Percentiles rank a stretch among this genome's conserved stretches.
These are phyloP conservation scores for Nomada lathburiana DNA, from an alignment of 2,888 invertebrate genomes.

Conservation along the genomic window DNA sequence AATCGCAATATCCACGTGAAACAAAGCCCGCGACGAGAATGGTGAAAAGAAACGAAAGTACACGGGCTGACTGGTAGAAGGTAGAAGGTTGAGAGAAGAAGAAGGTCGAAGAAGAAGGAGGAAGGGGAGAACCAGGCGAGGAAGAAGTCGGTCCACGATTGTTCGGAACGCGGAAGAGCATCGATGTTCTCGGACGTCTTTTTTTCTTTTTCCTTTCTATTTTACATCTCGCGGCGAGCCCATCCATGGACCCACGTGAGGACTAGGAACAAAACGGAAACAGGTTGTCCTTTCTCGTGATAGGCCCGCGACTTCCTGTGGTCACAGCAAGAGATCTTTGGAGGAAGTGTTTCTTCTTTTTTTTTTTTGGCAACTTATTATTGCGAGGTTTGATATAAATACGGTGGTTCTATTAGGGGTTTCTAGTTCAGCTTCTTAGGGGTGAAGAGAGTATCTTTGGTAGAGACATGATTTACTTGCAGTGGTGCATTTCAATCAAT, in stretches of 20 bases:
- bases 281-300: conserved; percentile 46
- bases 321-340: neutral
- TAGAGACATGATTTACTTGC: no score
- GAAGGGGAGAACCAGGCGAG: neutral
- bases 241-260: conserved; percentile 47
- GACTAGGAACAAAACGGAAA: conserved; percentile 46
- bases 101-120: neutral
- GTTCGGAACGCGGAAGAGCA: conserved; percentile 79
- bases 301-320: neutral
- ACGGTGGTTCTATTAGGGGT: no score
- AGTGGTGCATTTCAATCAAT: no score
- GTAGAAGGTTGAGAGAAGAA: conserved; percentile 5
- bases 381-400: no score
- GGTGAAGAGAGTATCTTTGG: no score
- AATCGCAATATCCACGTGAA: conserved; percentile 68
- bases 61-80: neutral
- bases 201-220: conserved; percentile 81
- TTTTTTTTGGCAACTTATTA: neutral
- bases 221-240: conserved; percentile 68
- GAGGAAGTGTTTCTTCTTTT: neutral
- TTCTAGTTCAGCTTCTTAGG: no score
- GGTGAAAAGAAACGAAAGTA: conserved; percentile 32
- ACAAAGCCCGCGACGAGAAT: conserved; percentile 66
- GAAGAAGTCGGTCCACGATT: conserved; percentile 72
- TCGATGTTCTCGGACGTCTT: conserved; percentile 67